Base-by-base conservation (phyloP, 2,113 vertebrate genomes). In the Peromyscus californicus region DNA sequence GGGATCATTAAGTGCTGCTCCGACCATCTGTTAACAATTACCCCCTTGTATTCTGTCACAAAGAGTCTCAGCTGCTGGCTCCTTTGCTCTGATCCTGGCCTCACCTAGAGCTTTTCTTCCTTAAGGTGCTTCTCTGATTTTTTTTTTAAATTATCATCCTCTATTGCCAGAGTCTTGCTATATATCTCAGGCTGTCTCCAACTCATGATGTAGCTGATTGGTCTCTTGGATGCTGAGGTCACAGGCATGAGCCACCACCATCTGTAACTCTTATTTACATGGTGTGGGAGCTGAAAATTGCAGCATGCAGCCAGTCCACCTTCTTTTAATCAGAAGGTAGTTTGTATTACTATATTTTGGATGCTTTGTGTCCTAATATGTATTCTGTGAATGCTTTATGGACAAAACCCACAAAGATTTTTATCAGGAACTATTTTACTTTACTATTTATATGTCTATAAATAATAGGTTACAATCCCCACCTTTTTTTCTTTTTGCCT, bases 301-400 rank as follows among this genome's bases (percentile, higher is more conserved):
- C 0, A 91, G n/a, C 42, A 59, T 82, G 39, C 15, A 76, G 72
- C 96, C 8, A 85, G 59, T 48, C 3, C 33, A 22, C 72, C 84
- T 70, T 39, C 70, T 93, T 92, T 85, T 91, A 96, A 94, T 79
- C n/a, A 94, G 90, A 94, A 90, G 61, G n/a, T 88, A 42, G 24
- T 90, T 85, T 90, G 8, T 87, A 83, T 65, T 95, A 57, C 54
- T 90, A 42, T 13, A 90, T 61, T 95, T 79, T 90, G 89, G 29
- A 97, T 84, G 75, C 3, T 83, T 57, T 33, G 22, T 96, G 29
- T 65, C 31, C 15, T 79, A 89, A 51, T 89, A n/a, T 12, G 12
- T 93, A 96, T 76, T 96, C 89, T 91, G 21, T 91, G 78, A 92
- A 79, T 92, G 63, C 16, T 75, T 33, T 91, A 79, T 79, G n/a